A percentile compares a stretch with the other conserved stretches of the same genome.
These are phyloP conservation scores for Acleris sparsana DNA, from an alignment of 2,888 invertebrate species.

Conservation along the genomic window DNA sequence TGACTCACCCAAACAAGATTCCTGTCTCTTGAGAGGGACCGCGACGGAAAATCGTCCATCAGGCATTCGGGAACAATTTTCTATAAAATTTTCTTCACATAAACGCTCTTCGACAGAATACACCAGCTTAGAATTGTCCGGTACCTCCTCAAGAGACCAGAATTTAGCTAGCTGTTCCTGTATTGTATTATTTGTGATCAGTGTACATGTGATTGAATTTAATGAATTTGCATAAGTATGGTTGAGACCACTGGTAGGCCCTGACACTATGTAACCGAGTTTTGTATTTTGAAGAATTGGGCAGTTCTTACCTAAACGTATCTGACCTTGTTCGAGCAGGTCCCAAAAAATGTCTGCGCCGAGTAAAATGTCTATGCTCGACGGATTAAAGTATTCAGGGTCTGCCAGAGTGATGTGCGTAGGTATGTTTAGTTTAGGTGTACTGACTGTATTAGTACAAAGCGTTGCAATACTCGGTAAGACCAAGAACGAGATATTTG, in stretches of 20 bases:
- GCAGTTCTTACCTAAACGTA: conserved; percentile 10
- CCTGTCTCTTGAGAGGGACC: conserved; percentile 27
- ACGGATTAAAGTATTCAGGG: conserved; percentile 10
- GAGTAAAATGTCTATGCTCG: conserved; percentile 2
- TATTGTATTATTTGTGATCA: conserved; percentile 13
- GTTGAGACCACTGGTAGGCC: conserved; percentile 13
- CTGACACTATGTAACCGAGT: conserved; percentile 17
- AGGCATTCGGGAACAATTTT: conserved; percentile 16
- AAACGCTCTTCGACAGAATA: conserved; percentile 12
- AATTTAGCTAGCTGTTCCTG: conserved; percentile 27
- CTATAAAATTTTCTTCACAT: conserved; percentile 11
- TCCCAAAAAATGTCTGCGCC: conserved; percentile 5
- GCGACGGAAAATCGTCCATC: conserved; percentile 25
- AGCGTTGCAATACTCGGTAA: not conserved
- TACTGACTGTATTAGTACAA: conserved; percentile 5
- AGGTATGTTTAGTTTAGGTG: conserved; percentile 16
- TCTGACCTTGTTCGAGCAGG: conserved; percentile 14
- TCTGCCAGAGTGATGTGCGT: conserved; percentile 15
- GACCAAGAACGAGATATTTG: conserved; percentile 12
- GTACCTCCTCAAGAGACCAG: conserved; percentile 21
- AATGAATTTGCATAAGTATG: conserved; percentile 1
- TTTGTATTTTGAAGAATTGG: conserved; percentile 12
- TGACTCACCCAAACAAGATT: conserved; percentile 17
- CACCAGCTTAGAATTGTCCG: conserved; percentile 22
- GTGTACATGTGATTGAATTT: conserved; percentile 2